Base-by-base conservation (phyloP, 2,888 invertebrate genomes). In the Catocala fraxini region DNA sequence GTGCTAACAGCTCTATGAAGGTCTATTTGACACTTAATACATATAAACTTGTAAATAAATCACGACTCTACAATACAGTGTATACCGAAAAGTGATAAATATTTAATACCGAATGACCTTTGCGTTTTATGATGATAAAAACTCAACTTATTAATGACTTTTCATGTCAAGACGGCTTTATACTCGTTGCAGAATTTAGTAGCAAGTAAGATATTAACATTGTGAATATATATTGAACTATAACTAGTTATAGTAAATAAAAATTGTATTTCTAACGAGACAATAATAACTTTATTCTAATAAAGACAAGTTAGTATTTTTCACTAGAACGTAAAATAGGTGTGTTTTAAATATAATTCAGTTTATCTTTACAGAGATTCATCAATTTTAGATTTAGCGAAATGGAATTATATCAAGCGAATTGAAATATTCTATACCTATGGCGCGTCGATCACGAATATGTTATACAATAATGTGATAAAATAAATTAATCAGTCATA, bases 1-100 rank as follows among this genome's bases (percentile, higher is more conserved):
- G 56, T 66, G 70, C 67, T 82, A 81, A 80, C 69, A 70, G 58
- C 52, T 61, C 51, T 52, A 67, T 58, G 74, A 85, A 88, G 88
- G 86, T 81, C 71, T 65, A 62, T 75, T 83, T 86, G 83, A 84
- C 85, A 87, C 79, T 84, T 75, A 70, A 74, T 72, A 71, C 61
- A 59, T 62, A 71, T 67, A 72, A 61, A 79, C 62, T 65, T 53
- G 63, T 71, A 75, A 68, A 81, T 74, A 76, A 75, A 73, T 72
- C 84, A 85, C 80, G 84, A 80, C 72, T 79, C 57, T 69, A 64
- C 70, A 73, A 83, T 83, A 72, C 73, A 68, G 61, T 73, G 54
- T 66, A 67, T 60, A 25, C 55, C 52, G 52, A 48, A 35, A 68
- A 60, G 58, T 72, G 67, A 77, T 80, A 78, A 75, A 73, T 75